A percentile compares a stretch with the other conserved stretches of the same genome.
Evolutionary conservation across 2,113 vertebrate genomes (phyloP).

Genomic region (Brachyhypopomus occidentalis): DNA sequence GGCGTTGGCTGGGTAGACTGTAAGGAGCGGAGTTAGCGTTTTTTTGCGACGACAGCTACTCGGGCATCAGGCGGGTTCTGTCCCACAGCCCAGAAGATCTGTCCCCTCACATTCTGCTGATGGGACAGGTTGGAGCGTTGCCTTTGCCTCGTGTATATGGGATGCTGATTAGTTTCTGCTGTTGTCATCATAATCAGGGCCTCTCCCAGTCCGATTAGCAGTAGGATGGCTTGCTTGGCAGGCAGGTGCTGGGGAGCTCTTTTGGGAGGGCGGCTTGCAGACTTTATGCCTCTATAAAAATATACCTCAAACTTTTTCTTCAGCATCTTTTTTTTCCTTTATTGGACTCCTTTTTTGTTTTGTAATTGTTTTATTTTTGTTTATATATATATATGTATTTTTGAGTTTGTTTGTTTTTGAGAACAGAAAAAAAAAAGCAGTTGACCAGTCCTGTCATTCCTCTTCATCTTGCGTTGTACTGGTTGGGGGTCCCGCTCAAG

Average conservation of each 20-base stretch:
- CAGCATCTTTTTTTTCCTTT: too few species aligned
- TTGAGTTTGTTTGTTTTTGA: background rate
- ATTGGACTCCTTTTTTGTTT: too few species aligned
- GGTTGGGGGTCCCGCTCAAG: constrained; percentile 41
- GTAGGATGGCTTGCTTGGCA: constrained; percentile 67
- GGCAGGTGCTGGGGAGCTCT: constrained; percentile 45
- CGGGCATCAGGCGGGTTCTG: background rate
- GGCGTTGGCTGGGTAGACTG: constrained; percentile 12
- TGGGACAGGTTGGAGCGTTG: constrained; percentile 30
- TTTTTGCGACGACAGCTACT: background rate
- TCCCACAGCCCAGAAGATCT: constrained; percentile 3
- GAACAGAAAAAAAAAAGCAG: too few species aligned
- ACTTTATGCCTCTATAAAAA: background rate
- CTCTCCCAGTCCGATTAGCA: constrained; percentile 65
- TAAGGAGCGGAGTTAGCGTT: background rate
- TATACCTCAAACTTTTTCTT: too few species aligned
- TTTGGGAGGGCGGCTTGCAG: background rate
- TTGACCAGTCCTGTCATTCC: too few species aligned
- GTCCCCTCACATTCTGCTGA: constrained; percentile 40
- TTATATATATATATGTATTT: too few species aligned
- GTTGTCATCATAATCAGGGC: constrained; percentile 69
- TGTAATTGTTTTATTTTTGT: too few species aligned
- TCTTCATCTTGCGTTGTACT: constrained; percentile 24
- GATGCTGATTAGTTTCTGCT: constrained; percentile 60
- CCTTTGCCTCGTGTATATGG: constrained; percentile 31